phyloP scores from a whole-genome alignment of 2,797 vertebrate genomes.

The Valencia hispanica region DNA sequence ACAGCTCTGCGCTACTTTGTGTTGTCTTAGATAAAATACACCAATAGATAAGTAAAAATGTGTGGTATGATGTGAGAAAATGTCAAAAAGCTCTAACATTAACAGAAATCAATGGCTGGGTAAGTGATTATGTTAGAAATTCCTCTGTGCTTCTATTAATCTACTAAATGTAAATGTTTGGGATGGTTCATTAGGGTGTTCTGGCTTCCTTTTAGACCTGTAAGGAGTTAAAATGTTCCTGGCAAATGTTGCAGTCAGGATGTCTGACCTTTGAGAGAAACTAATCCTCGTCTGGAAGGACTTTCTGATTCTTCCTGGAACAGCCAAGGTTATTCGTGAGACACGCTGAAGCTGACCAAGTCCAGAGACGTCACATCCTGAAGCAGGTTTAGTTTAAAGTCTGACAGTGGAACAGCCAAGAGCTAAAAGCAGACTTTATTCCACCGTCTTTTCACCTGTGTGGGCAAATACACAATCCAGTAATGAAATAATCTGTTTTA shows the following conservation, averaged over 20 bases:
- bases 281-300: conserved; percentile 52
- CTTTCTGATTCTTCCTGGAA: conserved; percentile 23
- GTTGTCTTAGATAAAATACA: background rate
- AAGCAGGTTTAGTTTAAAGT: conserved; percentile 9
- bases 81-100: background rate
- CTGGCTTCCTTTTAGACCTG: background rate
- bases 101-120: background rate
- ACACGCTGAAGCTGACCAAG: conserved; percentile 11
- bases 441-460: background rate
- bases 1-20: background rate
- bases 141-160: background rate
- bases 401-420: background rate
- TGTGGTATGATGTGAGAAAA: background rate
- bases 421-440: background rate
- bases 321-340: conserved; percentile 26
- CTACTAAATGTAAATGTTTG: background rate
- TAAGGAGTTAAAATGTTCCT: conserved; percentile 6
- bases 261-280: conserved; percentile 38
- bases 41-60: background rate
- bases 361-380: conserved; percentile 18
- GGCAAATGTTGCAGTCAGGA: conserved; percentile 18
- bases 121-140: conserved; percentile 1
- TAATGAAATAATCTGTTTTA: background rate
- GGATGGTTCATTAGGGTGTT: background rate
- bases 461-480: background rate